Evolutionary conservation across 1,140 invertebrate species (phyloP).

Genomic region (Cotesia typhae): DNA sequence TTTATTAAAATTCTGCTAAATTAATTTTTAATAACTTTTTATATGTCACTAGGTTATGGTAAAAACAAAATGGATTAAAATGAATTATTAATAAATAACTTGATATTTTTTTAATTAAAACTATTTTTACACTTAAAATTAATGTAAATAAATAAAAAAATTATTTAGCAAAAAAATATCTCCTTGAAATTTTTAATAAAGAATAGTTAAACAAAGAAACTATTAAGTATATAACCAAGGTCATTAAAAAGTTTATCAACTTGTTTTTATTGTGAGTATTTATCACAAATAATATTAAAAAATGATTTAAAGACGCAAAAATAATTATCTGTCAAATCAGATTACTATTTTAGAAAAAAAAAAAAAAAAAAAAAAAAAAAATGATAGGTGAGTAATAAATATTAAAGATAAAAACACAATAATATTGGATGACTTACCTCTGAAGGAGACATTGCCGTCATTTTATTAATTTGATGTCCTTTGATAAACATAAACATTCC

Average conservation of each 20-base stretch:
- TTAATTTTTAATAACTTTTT: background rate
- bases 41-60: background rate
- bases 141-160: no score
- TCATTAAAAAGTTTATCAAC: no score
- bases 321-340: no score
- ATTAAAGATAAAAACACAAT: background rate
- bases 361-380: background rate
- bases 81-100: background rate
- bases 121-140: no score
- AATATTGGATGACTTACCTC: constrained; percentile 52
- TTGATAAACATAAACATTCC: constrained; percentile 59
- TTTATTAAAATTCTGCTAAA: no score
- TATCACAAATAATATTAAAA: no score
- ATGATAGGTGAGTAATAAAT: background rate
- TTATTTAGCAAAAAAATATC: no score
- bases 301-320: no score
- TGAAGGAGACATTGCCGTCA: constrained; percentile 62
- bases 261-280: no score
- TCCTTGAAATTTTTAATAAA: no score
- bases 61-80: constrained; percentile 13
- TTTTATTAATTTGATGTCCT: constrained; percentile 59
- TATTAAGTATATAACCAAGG: background rate
- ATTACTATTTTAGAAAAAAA: background rate
- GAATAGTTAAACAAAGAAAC: no score
- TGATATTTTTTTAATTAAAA: background rate